Evolutionary conservation across 1,140 invertebrate genomes (phyloP), one percentile per base, ranked within the genome.

Genomic region (Dysdera silvatica): DNA sequence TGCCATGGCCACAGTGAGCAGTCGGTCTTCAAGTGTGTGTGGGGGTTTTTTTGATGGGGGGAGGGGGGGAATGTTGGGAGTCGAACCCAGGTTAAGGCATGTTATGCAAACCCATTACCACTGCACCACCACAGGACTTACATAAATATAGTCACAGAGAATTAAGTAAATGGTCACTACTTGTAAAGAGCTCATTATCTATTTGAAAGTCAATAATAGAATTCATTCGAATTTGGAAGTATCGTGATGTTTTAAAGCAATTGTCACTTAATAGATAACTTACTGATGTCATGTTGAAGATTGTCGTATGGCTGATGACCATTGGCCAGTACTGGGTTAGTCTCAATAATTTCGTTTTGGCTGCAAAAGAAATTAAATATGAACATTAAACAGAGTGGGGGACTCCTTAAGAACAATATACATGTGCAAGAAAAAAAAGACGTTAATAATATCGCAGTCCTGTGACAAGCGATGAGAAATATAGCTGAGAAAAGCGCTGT

Each of bases 291-390:
- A 95, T 78, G 72, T 94, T 95, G 70, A 90, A 96, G 68, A 97
- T 85, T 12, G 93, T 82, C 0, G 91, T 95, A 4, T 89, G 87
- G 16, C 87, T 88, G 48, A 93, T 90, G 6, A 89, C 93, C 49
- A 96, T 81, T 0, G 95, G 94, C 89, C 92, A 98, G 76, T 92
- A 93, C 49, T 87, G 84, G 0, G 92, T 93, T 62, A 87, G 82
- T 29, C 89, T 79, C 47, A 86, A 84, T 0, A 96, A 70, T 48
- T 84, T 79, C 4, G 82, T 77, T 64, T 85, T 82, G 57, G 89
- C 84, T 73, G 66, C 20, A 74, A 71, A 45, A 0, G 20, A 16
- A 18, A 31, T 23, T 20, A 18, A 31, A 43, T 45, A 65, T 7
- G n/a, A 40, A 35, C 37, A 54, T 54, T 35, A 47, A 8, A 35